Evolutionary conservation across 2,797 vertebrate species (phyloP), one percentile per base, ranked within the genome.

Genomic region (Myotis planiceps): DNA sequence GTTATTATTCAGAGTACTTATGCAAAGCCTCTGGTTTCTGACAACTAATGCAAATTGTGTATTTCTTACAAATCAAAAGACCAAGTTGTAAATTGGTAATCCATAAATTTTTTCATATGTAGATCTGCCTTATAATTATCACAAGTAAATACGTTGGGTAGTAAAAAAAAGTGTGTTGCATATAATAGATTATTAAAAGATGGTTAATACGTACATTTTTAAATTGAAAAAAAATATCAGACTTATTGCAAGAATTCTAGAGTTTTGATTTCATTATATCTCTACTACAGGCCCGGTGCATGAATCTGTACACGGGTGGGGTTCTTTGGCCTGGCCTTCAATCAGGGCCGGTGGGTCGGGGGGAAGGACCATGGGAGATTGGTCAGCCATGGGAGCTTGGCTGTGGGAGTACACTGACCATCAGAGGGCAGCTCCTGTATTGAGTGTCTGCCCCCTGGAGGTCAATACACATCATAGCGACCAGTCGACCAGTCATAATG

Each of bases 31-130:
- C 66, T 76, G 29, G 13, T 29, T 85, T 83, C 55, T n/a, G 5
- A 88, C 21, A 88, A 92, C 6, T 25, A 51, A 55, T 72, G 45
- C 32, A 78, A 37, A 53, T n/a, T 34, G 23, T 53, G 16, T n/a
- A 79, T 81, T 95, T 82, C 45, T 66, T 78, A 78, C 29, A 93
- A 84, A 90, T 51, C 16, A 92, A 74, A 75, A 14, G 87, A 58
- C 18, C 39, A 88, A 47, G 6, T 51, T 47, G 12, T 86, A 88
- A 93, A 83, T 79, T 85, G 58, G 29, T n/a, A 81, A 71, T 69
- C 18, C 2, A 82, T 80, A 53, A 47, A 82, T 45, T 94, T 97
- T 34, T 71, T 83, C 58, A 69, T 60, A 37, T 66, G 10, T 68
- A 90, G 37, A 19, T 66, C 45, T 68, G 16, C 42, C 29, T 87